Evolutionary conservation across 1,140 invertebrate genomes (phyloP).

Genomic region (Notospermus geniculatus): DNA sequence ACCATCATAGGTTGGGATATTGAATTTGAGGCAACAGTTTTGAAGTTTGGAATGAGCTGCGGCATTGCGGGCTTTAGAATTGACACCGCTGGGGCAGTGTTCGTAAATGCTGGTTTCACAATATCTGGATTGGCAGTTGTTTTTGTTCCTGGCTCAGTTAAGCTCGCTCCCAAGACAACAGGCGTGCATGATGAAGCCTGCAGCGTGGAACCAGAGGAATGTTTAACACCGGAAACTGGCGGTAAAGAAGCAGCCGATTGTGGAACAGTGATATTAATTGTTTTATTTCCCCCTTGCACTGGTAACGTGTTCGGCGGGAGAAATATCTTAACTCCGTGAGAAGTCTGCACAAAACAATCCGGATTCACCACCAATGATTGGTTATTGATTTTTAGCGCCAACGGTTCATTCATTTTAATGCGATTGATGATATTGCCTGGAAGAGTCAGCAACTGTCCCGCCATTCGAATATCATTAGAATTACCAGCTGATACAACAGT

Average conservation of each 20-base stretch:
- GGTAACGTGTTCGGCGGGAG: constrained; percentile 46
- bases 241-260: not conserved
- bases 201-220: no score
- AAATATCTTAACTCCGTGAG: constrained; percentile 42
- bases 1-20: no score
- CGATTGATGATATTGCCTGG: constrained; percentile 37
- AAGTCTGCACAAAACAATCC: constrained; percentile 38
- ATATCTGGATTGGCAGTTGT: no score
- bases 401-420: constrained; percentile 36
- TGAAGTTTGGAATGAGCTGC: no score
- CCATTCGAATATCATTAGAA: not conserved
- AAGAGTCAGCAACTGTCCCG: constrained; percentile 29
- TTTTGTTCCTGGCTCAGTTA: no score
- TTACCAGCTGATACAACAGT: not conserved
- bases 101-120: no score
- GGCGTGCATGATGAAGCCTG: no score
- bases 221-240: not conserved
- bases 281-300: constrained; percentile 29
- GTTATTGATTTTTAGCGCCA: constrained; percentile 45
- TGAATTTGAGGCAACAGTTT: no score
- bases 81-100: no score
- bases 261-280: constrained; percentile 27
- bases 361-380: constrained; percentile 41
- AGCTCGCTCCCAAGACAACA: no score
- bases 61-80: no score